Percentiles rank a stretch among this genome's conserved stretches.
Evolutionary conservation across 30 jellyfish, hydroid and myxozoan species (phyloP).

Genomic region (Hydra vulgaris): DNA sequence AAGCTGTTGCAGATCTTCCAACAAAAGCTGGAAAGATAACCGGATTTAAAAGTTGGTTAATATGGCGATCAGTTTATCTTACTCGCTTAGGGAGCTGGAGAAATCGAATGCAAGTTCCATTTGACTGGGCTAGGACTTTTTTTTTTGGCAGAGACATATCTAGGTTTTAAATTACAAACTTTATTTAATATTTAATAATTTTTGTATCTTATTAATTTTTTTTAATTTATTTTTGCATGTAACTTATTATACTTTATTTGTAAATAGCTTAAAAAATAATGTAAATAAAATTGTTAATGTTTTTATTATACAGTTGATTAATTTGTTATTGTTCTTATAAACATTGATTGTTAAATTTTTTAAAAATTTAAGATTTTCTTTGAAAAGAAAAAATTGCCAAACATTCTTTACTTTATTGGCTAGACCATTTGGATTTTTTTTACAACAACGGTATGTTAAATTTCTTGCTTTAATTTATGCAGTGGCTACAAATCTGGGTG

Average conservation of each 20-base stretch:
- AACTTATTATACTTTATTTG: not conserved
- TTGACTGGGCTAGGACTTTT: conserved; percentile 93
- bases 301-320: not conserved
- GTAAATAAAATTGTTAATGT: too few relatives aligned
- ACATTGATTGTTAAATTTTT: too few relatives aligned
- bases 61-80: conserved; percentile 90
- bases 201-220: too few relatives aligned
- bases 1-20: conserved; percentile 84
- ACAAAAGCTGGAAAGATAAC: conserved; percentile 74
- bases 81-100: conserved; percentile 95
- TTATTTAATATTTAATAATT: not conserved
- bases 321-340: too few relatives aligned
- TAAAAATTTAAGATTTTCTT: too few relatives aligned
- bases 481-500: too few relatives aligned
- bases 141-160: conserved; percentile 92
- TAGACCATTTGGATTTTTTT: too few relatives aligned
- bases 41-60: conserved; percentile 84
- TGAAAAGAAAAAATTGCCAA: too few relatives aligned
- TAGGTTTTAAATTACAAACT: conserved; percentile 28
- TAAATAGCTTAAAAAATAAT: not conserved
- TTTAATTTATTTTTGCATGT: not conserved
- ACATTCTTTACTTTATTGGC: too few relatives aligned
- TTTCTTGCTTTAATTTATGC: too few relatives aligned
- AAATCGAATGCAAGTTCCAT: conserved; percentile 91
- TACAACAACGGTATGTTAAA: too few relatives aligned